Percentiles rank a stretch among this genome's conserved stretches.
These are phyloP conservation scores for Balaeniceps rex DNA, from an alignment of 2,113 vertebrate species.

Conservation along the genomic window DNA sequence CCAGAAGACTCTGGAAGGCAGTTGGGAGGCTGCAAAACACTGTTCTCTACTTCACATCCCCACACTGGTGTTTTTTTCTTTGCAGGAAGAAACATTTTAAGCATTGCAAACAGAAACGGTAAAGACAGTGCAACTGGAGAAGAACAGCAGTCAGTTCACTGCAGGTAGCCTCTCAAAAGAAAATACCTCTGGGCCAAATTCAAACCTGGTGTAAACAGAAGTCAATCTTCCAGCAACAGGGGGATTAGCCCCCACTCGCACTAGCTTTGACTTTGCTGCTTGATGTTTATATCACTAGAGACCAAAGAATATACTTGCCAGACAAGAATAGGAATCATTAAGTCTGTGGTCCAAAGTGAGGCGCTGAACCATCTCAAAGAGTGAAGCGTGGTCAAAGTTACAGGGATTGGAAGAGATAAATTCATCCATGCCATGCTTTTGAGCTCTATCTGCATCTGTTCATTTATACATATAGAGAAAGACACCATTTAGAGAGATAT, in stretches of 20 bases:
- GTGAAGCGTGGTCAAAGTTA: constrained; percentile 96
- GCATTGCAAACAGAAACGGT: constrained; percentile 42
- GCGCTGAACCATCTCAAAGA: constrained; percentile 98
- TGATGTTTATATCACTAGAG: constrained; percentile 71
- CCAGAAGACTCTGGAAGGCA: constrained; percentile 43
- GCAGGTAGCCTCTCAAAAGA: constrained; percentile 44
- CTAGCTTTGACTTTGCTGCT: constrained; percentile 64
- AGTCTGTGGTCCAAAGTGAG: constrained; percentile 99
- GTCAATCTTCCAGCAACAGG: constrained; percentile 43
- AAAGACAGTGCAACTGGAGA: constrained; percentile 31
- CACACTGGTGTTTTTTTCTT: constrained; percentile 1
- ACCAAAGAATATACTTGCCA: constrained; percentile 90
- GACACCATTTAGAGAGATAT: constrained; percentile 85
- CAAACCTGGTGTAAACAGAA: constrained; percentile 51
- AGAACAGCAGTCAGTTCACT: constrained; percentile 43
- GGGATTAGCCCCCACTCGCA: constrained; percentile 27
- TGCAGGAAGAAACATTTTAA: constrained; percentile 38
- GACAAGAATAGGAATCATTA: constrained; percentile 99
- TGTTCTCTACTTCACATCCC: constrained; percentile 18
- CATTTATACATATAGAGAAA: constrained; percentile 92
- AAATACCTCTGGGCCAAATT: constrained; percentile 45
- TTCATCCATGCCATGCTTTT: constrained; percentile 99
- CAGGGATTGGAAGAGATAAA: constrained; percentile 99
- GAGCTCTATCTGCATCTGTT: constrained; percentile 99
- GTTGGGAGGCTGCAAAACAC: constrained; percentile 7